Evolutionary conservation across 2,888 invertebrate genomes (phyloP).

Genomic region (Epirrhoe tristata): DNA sequence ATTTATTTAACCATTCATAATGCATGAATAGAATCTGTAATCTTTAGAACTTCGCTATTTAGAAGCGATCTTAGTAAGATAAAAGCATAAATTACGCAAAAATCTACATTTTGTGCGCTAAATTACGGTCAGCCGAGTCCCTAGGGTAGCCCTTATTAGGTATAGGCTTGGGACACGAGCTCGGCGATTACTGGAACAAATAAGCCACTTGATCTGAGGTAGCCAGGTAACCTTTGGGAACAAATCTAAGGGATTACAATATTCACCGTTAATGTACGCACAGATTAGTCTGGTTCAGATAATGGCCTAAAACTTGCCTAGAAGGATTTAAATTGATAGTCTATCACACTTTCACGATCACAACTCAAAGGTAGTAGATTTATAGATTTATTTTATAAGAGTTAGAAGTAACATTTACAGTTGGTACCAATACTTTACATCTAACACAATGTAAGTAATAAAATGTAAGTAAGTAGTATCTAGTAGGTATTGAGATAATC

Average conservation of each 20-base stretch:
- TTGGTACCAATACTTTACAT: too few species aligned
- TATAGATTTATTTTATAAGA: too few species aligned
- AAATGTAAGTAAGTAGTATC: too few species aligned
- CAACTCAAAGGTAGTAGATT: too few species aligned
- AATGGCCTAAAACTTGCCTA: too few species aligned
- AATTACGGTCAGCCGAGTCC: constrained; percentile 36
- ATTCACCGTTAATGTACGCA: background rate
- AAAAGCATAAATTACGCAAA: constrained; percentile 39
- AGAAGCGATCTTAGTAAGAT: constrained; percentile 28
- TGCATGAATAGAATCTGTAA: background rate
- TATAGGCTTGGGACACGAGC: constrained; percentile 17
- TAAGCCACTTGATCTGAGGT: constrained; percentile 5
- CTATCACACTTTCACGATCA: too few species aligned
- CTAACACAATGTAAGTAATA: too few species aligned
- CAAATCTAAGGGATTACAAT: constrained; percentile 2
- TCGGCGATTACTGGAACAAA: constrained; percentile 12
- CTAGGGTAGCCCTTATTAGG: constrained; percentile 28
- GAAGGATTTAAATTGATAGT: too few species aligned
- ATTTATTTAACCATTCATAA: background rate
- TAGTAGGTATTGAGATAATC: too few species aligned
- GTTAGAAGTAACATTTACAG: too few species aligned
- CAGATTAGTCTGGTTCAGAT: background rate
- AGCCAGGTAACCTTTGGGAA: constrained; percentile 13
- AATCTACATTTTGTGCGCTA: constrained; percentile 39
- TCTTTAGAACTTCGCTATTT: constrained; percentile 16